phyloP scores from a whole-genome alignment of 2,113 vertebrate species.

The Syrmaticus mikado region DNA sequence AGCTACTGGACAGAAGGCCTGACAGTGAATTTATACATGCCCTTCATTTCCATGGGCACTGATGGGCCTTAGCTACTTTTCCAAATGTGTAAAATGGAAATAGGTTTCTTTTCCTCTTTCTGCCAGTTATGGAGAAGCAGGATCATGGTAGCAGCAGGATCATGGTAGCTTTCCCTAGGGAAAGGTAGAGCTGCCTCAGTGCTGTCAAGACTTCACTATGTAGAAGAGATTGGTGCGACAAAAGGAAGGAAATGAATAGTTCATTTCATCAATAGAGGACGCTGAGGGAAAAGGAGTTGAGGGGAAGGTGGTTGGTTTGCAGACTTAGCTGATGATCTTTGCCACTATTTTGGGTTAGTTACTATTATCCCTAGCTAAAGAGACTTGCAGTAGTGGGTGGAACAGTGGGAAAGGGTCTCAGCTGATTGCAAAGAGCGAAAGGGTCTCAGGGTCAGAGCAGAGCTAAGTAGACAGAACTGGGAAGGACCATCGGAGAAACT shows the following conservation, averaged over 20 bases:
- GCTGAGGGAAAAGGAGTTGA: not conserved
- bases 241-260: not conserved
- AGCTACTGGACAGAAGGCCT: not conserved
- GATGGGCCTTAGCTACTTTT: accelerated
- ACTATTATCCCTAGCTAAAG: not conserved
- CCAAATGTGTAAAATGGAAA: not conserved
- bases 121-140: not conserved
- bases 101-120: not conserved
- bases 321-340: not conserved
- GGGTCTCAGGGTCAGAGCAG: accelerated
- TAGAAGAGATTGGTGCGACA: not conserved
- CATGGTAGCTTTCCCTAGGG: not conserved
- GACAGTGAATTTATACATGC: not conserved
- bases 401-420: accelerated
- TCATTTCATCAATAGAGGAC: too few species aligned
- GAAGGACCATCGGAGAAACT: not conserved
- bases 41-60: not conserved
- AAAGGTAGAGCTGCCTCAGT: not conserved
- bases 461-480: not conserved
- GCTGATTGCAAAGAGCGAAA: not conserved
- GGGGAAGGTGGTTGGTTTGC: accelerated
- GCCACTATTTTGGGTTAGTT: not conserved
- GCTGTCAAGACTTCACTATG: not conserved
- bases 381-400: not conserved
- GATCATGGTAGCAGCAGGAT: not conserved